These are phyloP conservation scores for Chlamydotis undulata DNA, from an alignment of 2,113 vertebrate species.

Conservation along the genomic window DNA sequence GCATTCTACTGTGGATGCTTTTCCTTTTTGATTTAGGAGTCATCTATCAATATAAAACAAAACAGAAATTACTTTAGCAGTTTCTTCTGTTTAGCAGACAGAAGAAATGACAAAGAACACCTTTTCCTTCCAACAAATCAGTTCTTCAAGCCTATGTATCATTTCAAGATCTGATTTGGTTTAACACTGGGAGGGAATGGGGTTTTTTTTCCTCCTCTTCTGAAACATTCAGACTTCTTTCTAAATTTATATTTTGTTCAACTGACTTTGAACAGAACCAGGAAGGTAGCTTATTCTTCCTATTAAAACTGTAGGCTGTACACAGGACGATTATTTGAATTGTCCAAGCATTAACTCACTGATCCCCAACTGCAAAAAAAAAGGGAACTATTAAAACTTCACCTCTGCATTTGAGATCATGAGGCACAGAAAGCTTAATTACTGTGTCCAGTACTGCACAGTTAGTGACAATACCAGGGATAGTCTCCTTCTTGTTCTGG, in stretches of 20 bases:
- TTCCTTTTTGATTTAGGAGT: conserved; percentile 98
- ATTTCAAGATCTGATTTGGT: not conserved
- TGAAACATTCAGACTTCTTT: not conserved
- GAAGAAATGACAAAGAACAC: not conserved
- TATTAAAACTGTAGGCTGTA: not conserved
- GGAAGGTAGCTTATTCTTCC: not conserved
- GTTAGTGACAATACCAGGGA: not conserved
- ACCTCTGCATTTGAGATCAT: not conserved
- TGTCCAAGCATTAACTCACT: not conserved
- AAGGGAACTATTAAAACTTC: not conserved
- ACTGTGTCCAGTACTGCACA: not conserved
- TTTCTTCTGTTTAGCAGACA: not conserved
- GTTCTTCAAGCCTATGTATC: not conserved
- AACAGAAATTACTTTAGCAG: not conserved
- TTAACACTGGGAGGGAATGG: not conserved
- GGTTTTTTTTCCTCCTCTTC: not conserved
- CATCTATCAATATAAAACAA: conserved; percentile 82
- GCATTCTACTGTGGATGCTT: conserved; percentile 97
- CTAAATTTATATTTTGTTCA: not conserved
- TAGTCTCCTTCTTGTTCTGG: not conserved
- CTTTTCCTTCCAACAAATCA: not conserved
- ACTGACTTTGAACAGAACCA: not conserved
- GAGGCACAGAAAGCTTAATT: not conserved
- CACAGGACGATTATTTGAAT: not conserved
- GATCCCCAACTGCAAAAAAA: not conserved